Evolutionary conservation across 2,113 vertebrate species (phyloP).

Genomic region (Pterocles gutturalis): DNA sequence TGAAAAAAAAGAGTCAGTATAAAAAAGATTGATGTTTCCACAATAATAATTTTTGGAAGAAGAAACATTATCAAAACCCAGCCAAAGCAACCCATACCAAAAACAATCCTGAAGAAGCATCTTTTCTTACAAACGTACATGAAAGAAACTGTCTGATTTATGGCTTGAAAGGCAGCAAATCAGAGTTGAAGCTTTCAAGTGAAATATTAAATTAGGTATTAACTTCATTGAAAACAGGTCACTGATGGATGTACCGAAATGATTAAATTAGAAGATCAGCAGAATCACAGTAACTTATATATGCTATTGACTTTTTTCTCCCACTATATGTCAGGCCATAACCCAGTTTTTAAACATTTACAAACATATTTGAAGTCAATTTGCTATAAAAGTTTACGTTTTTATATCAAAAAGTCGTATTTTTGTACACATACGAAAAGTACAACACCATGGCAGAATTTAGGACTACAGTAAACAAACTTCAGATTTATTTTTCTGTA

Average conservation of each 20-base stretch:
- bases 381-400: neutral
- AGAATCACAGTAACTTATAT: neutral
- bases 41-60: neutral
- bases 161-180: constrained; percentile 28
- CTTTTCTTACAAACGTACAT: neutral
- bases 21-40: neutral
- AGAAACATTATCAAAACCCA: neutral
- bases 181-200: constrained; percentile 28
- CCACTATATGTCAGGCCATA: neutral
- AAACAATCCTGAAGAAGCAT: neutral
- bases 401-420: neutral
- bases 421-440: neutral
- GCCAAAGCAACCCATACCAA: neutral
- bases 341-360: neutral
- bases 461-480: neutral
- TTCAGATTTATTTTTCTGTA: neutral
- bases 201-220: constrained; percentile 36
- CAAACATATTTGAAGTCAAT: neutral
- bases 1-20: neutral
- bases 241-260: neutral
- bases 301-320: neutral
- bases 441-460: neutral
- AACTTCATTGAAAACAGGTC: constrained; percentile 37
- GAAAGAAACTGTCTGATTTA: constrained; percentile 15
- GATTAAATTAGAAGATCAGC: neutral